Evolutionary conservation across 2,888 invertebrate genomes (phyloP).

Genomic region (Euproctis similis): DNA sequence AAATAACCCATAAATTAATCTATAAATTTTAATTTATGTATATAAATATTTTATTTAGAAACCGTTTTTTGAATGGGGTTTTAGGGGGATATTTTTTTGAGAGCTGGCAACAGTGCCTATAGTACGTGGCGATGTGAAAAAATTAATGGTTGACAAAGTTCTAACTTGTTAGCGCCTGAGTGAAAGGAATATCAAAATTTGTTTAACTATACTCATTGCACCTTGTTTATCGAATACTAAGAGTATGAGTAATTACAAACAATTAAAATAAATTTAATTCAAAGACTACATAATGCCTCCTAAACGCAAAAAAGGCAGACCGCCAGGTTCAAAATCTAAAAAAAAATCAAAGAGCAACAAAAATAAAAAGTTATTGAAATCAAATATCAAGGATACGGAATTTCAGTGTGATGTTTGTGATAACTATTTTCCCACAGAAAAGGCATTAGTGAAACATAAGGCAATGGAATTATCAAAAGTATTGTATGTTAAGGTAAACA

Average conservation of each 20-base stretch:
- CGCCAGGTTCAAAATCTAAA: conserved; percentile 36
- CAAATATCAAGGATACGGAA: conserved; percentile 1
- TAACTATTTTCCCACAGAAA: conserved; percentile 12
- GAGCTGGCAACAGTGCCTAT: too few species aligned
- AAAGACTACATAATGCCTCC: conserved; percentile 46
- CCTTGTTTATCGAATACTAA: conserved; percentile 16
- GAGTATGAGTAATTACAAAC: conserved; percentile 25
- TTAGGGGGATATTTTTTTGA: too few species aligned
- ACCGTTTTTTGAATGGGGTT: too few species aligned
- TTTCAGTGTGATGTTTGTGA: conserved; percentile 15
- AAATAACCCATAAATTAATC: too few species aligned
- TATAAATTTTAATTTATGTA: too few species aligned
- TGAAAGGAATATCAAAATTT: conserved; percentile 67
- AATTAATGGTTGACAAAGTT: conserved; percentile 5
- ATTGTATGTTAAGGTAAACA: conserved; percentile 16
- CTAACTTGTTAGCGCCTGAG: conserved; percentile 50
- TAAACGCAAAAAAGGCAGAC: conserved; percentile 44
- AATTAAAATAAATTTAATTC: conserved; percentile 7
- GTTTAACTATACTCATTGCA: conserved; percentile 35
- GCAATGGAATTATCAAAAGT: conserved; percentile 5
- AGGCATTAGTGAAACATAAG: conserved; percentile 12
- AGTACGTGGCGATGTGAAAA: conserved; percentile 12
- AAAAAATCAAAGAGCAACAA: conserved; percentile 15
- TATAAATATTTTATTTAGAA: too few species aligned
- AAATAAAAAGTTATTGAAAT: conserved; percentile 5